Base-by-base conservation (phyloP, 1,140 invertebrate genomes). In the Cardiocondyla obscurior region DNA sequence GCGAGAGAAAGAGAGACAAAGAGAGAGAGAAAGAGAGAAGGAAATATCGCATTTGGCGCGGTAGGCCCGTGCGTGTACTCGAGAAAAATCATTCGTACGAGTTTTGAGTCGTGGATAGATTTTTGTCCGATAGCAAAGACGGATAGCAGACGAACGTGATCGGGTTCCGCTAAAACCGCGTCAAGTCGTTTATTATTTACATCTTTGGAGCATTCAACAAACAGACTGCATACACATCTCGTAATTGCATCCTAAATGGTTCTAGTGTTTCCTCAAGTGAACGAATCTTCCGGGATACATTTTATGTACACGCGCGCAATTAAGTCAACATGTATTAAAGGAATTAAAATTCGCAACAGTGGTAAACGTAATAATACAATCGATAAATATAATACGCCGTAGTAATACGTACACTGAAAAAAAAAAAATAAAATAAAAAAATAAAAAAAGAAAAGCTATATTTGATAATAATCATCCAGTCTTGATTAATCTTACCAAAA, bases 171-270 rank as follows among this genome's bases (percentile, higher is more conserved):
- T 55, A 14, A 3, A 60, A 60, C 19, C 28, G 30, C n/a, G 30
- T 49, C 5, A 28, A 30, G 5, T 16, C 3, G 7, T 53, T 67
- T 30, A 12, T 79, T 79, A 53, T 36, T 64, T 53, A 77, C 36
- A 42, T 79, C 74, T 79, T 79, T 67, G 74, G 51, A 69, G 2
- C 22, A 30, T 39, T 28, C 14, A 62, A 22, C 14, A 62, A 22
- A 33, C 3, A 30, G 2, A 60, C 44, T 42, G 22, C n/a, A n/a
- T 33, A 30, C 16, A 28, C 19, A 8, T 60, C 28, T 30, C 5
- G 16, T 73, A 58, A 36, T 55, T 58, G 25, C 8, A n/a, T 22
- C 8, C 8, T 3, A 62, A 58, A 16, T 74, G 8, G 33, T 33
- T 64, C 12, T 12, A 62, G 46, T 28, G 22, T 62, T 62, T 55